Conservation (phyloP, 2,113 vertebrate genomes). For the Planiliza haematocheilus region DNA sequence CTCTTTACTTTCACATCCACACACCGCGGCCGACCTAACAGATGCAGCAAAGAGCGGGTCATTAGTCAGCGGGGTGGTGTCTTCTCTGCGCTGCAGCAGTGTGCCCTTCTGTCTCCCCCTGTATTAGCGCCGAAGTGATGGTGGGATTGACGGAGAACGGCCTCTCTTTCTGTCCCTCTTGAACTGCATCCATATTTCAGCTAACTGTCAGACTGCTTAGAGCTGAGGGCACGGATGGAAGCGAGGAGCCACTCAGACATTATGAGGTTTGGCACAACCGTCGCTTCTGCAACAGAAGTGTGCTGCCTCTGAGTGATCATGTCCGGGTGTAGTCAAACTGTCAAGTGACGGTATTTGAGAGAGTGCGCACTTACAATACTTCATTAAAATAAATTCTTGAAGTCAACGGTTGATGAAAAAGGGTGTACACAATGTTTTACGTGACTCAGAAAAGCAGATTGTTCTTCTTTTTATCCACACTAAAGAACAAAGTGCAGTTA, state of each 20-base stretch:
- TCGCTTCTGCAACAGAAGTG: slow-evolving; percentile 6
- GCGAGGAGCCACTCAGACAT: slow-evolving; percentile 17
- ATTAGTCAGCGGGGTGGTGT: slow-evolving; percentile 47
- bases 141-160: slow-evolving; percentile 6
- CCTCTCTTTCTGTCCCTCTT: slow-evolving; percentile 28
- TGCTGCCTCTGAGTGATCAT: neutral
- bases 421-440: no score
- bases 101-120: slow-evolving; percentile 18
- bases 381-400: neutral
- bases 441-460: no score
- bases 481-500: no score
- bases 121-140: slow-evolving; percentile 25
- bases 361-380: neutral
- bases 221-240: slow-evolving; percentile 22
- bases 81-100: slow-evolving; percentile 12
- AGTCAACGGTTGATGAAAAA: no score
- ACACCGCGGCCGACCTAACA: neutral
- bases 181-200: slow-evolving; percentile 39
- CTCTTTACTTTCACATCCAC: slow-evolving; percentile 12
- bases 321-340: neutral
- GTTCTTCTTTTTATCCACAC: no score
- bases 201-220: slow-evolving; percentile 22
- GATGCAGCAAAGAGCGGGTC: slow-evolving; percentile 15
- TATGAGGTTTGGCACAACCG: neutral
- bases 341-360: neutral